Evolutionary conservation across 2,113 vertebrate genomes (phyloP), one percentile per base, ranked within the genome.

Genomic region (Cebidichthys violaceus): DNA sequence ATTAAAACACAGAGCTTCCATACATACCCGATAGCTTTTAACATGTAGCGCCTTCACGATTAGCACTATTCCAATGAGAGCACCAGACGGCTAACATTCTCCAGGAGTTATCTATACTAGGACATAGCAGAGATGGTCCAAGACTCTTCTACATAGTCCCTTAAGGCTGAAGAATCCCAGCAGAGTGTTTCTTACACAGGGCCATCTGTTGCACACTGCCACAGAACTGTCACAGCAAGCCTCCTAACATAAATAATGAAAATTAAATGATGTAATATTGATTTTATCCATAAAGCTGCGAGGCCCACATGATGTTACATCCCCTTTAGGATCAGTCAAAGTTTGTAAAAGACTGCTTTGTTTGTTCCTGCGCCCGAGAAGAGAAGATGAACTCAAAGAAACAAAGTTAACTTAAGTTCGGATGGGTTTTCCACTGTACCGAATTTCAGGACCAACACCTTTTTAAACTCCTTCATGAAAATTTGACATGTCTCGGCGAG

Each of bases 141-240:
- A 11, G n/a, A 39, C 31, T 61, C 22, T 33, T 75, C 59, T 39
- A 18, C 43, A 31, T 1, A 17, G 39, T 75, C 69, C 31, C 55
- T 20, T 1, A 33, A 52, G 54, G 71, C 75, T 83, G 20, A 27
- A 61, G 60, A 79, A 85, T 79, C 35, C 61, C 37, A 62, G 67
- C 79, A 39, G 75, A 29, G 55, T 85, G 33, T 73, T 50, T 55
- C 35, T 82, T 66, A 29, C 39, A 59, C 31, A 13, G 9, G 22
- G 9, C 83, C 87, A 88, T 86, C 81, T 91, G 81, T 75, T 80
- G 78, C 71, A 82, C 72, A 65, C 52, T 15, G 75, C 72, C 43
- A 84, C 71, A 82, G 18, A 50, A 31, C 37, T 15, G 57, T 43
- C 74, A 68, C 67, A 83, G 85, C 87, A 5, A 74, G 75, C 69